A percentile compares a stretch with the other conserved stretches of the same genome.
These are phyloP conservation scores for Acrobasis suavella DNA, from an alignment of 2,888 invertebrate genomes.

Conservation along the genomic window DNA sequence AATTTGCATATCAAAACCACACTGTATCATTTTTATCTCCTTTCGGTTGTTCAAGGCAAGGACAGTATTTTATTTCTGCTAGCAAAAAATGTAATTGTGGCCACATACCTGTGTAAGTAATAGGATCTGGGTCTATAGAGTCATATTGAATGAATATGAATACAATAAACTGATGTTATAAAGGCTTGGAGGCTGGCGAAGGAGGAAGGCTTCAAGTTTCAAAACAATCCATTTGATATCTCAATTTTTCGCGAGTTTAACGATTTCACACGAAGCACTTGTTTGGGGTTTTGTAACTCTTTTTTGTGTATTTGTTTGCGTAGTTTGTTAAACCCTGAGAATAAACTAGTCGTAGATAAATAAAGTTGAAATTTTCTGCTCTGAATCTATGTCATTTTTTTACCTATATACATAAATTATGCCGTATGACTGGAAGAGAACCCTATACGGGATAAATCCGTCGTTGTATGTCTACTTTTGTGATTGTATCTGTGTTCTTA, in stretches of 20 bases:
- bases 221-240: slow-evolving; percentile 73
- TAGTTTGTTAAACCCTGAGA: not conserved
- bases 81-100: slow-evolving; percentile 58
- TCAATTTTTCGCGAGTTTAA: slow-evolving; percentile 63
- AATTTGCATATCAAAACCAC: slow-evolving; percentile 55
- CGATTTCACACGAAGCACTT: slow-evolving; percentile 30
- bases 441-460: too few relatives aligned
- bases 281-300: not conserved
- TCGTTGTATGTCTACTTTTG: too few relatives aligned
- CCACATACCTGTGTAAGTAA: slow-evolving; percentile 64
- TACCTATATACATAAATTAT: too few relatives aligned
- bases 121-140: slow-evolving; percentile 53
- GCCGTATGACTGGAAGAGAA: too few relatives aligned
- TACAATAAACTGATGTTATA: slow-evolving; percentile 59
- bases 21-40: slow-evolving; percentile 24
- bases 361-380: too few relatives aligned
- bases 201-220: slow-evolving; percentile 67
- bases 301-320: not conserved
- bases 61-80: slow-evolving; percentile 33
- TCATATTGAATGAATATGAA: slow-evolving; percentile 57
- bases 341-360: not conserved
- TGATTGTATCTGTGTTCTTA: too few relatives aligned
- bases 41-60: slow-evolving; percentile 52
- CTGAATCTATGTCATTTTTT: too few relatives aligned
- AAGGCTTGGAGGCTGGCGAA: slow-evolving; percentile 52